These are phyloP conservation scores for Ladona fulva DNA, from an alignment of 1,140 invertebrate genomes.

Conservation along the genomic window DNA sequence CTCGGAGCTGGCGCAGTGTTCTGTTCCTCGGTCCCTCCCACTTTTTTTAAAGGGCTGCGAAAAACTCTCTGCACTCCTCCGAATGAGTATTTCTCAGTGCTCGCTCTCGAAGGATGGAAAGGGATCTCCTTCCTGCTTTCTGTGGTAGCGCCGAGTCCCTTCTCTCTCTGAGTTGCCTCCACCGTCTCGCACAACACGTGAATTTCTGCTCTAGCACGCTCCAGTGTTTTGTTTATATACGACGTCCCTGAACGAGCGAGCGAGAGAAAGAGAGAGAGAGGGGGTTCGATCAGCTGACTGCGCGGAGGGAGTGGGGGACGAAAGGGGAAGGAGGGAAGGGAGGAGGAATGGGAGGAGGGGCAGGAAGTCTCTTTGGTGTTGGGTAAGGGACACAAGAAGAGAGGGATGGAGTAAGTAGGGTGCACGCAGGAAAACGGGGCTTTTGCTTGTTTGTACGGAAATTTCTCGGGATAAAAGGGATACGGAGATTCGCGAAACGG, in stretches of 20 bases:
- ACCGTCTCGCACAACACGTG: neutral
- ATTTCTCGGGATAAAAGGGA: neutral
- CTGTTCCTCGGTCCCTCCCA: too few relatives aligned
- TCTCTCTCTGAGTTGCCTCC: too few relatives aligned
- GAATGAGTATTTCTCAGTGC: too few relatives aligned
- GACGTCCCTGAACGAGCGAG: neutral
- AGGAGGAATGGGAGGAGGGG: neutral
- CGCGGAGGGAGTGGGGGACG: neutral
- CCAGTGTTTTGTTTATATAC: slow-evolving; percentile 10
- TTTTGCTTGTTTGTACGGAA: neutral
- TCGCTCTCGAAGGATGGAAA: too few relatives aligned
- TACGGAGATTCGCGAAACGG: neutral
- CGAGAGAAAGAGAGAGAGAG: too few relatives aligned
- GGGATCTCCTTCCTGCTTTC: too few relatives aligned
- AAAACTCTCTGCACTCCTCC: too few relatives aligned
- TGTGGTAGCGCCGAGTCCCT: too few relatives aligned
- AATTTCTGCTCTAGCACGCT: neutral
- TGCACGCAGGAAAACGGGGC: neutral
- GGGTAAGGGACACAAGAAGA: neutral
- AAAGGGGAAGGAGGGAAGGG: neutral
- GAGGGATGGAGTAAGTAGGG: neutral
- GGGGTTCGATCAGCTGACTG: neutral
- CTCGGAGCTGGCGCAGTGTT: too few relatives aligned
- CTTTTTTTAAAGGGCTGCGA: too few relatives aligned
- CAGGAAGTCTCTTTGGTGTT: neutral